phyloP scores from a whole-genome alignment of 2,888 invertebrate genomes.

The Drosophila mercatorum region DNA sequence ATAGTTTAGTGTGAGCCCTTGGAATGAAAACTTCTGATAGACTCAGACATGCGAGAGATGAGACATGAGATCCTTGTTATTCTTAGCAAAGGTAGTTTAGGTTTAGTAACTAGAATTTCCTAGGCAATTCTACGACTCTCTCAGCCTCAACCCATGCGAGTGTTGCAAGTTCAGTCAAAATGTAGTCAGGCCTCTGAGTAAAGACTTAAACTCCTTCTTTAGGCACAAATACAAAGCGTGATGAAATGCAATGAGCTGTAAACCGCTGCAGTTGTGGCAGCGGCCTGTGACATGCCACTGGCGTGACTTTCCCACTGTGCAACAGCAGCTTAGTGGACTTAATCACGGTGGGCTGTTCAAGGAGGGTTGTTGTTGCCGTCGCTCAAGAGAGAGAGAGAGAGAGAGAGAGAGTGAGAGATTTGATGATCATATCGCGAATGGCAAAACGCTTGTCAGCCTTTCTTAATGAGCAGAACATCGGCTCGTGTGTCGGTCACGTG shows the following conservation, averaged over 20 bases:
- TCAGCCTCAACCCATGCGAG: background rate
- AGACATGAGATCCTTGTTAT: too few species aligned
- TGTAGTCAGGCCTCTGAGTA: background rate
- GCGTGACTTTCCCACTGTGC: constrained; percentile 65
- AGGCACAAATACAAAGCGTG: constrained; percentile 19
- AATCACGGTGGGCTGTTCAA: constrained; percentile 25
- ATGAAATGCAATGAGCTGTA: constrained; percentile 58
- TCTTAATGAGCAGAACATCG: constrained; percentile 73
- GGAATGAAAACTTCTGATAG: too few species aligned
- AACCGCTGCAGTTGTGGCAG: constrained; percentile 43
- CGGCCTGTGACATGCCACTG: constrained; percentile 45
- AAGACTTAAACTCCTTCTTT: background rate
- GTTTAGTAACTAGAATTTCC: too few species aligned
- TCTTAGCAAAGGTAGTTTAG: background rate
- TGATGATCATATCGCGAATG: constrained; percentile 71
- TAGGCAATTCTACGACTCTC: background rate
- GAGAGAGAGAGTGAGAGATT: constrained; percentile 12
- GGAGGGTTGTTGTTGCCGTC: constrained; percentile 24
- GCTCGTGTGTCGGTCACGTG: constrained; percentile 71
- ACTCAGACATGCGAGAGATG: too few species aligned
- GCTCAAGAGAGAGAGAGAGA: constrained; percentile 11
- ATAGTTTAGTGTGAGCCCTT: too few species aligned
- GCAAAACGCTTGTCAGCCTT: constrained; percentile 73
- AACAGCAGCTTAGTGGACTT: constrained; percentile 51
- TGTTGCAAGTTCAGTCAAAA: constrained; percentile 2